Evolutionary conservation across 2,888 invertebrate species (phyloP), one percentile per base, ranked within the genome.

Genomic region (Drosophila niveifrons): DNA sequence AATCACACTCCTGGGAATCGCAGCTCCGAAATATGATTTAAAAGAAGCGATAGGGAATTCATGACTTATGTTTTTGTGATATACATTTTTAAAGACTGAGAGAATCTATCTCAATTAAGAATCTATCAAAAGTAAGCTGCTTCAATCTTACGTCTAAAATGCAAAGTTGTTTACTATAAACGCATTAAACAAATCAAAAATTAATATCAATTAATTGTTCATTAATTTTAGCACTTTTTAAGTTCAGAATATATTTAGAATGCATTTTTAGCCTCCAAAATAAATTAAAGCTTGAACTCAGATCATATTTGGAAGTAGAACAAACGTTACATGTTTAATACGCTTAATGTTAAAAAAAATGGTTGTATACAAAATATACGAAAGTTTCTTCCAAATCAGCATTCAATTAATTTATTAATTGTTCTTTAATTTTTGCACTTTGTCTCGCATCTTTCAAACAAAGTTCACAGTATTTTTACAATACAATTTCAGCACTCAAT

Each of bases 1-100:
- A 36, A 36, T 36, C 36, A 36, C 36, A n/a, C 36, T n/a, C 36
- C n/a, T 36, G n/a, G 36, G n/a, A 36, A 36, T 36, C 36, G n/a
- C n/a, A n/a, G 36, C 6, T 0, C n/a, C 4, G 2, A 11, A 11
- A 36, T 36, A 1, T 36, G n/a, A 36, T 31, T 31, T 10, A 31
- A 1, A 36, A 0, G 23, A 4, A 23, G 3, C 23, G 3, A 36
- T 4, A n/a, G 11, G 36, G n/a, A 11, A 36, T n/a, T 0, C 3
- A 36, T n/a, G 23, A 23, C 23, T 23, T 23, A 23, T 23, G 23
- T 6, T 23, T 23, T 23, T 6, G 23, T 23, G 6, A 6, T 23
- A 23, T 6, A 23, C 4, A 4, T 23, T 23, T 23, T 23, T 23
- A 23, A 23, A 23, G 23, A 23, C 23, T 1, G 23, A 23, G 23